These are phyloP conservation scores for Phymanthus crucifer DNA, from an alignment of 92 coral and sea anemone species.

Conservation along the genomic window DNA sequence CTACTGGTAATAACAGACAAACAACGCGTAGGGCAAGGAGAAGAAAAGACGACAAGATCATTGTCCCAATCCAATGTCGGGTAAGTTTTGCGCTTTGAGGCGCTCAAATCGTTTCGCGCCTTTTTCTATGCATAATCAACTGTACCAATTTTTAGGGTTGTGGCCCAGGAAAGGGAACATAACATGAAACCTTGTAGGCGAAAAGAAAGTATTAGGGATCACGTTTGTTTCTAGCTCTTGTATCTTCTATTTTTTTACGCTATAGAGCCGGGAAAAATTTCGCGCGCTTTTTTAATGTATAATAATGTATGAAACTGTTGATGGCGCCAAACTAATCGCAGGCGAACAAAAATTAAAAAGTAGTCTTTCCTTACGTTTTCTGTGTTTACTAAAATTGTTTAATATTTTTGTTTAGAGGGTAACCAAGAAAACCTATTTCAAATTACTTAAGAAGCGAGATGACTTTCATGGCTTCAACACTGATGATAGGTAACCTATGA, in stretches of 20 bases:
- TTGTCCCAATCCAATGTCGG: neutral
- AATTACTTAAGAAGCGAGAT: neutral
- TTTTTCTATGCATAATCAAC: neutral
- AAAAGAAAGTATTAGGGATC: neutral
- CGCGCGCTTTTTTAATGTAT: neutral
- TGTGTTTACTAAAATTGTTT: neutral
- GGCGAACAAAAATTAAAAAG: neutral
- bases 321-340: neutral
- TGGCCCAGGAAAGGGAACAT: neutral
- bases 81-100: constrained; percentile 1
- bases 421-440: neutral
- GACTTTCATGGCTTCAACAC: neutral
- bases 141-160: neutral
- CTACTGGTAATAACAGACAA: neutral
- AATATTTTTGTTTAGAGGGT: neutral
- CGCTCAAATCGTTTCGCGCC: neutral
- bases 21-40: neutral
- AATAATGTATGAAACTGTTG: neutral
- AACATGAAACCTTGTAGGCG: neutral
- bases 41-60: neutral
- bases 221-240: neutral
- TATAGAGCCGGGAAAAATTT: neutral
- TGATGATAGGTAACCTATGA: neutral
- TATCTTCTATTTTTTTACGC: neutral
- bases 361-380: neutral